phyloP scores from a whole-genome alignment of 2,797 vertebrate genomes.

The Mormyrops attenuatus region DNA sequence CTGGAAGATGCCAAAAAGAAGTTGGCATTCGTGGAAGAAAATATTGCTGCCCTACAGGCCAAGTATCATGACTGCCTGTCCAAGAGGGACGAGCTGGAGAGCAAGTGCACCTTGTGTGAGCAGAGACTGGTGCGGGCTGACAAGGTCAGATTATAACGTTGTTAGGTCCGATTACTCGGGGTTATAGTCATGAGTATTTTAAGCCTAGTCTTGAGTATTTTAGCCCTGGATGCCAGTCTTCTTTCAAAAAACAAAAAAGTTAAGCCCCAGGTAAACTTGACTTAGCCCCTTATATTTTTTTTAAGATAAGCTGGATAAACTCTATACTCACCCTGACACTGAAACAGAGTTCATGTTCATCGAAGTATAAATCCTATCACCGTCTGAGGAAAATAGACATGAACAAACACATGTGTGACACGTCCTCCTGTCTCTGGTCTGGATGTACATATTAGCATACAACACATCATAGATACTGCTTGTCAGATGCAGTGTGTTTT shows the following conservation, averaged over 20 bases:
- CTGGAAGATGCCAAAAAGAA: slow-evolving; percentile 70
- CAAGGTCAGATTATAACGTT: slow-evolving; percentile 62
- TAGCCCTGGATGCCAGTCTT: neutral
- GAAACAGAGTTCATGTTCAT: neutral
- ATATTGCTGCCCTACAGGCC: slow-evolving; percentile 68
- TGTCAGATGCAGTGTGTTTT: neutral
- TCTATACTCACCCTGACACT: neutral
- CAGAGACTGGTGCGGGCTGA: slow-evolving; percentile 68
- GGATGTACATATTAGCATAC: neutral
- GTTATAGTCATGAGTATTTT: neutral
- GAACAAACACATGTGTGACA: neutral
- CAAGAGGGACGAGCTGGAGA: slow-evolving; percentile 78
- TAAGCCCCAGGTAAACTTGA: neutral
- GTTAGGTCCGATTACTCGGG: neutral
- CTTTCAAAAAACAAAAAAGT: neutral
- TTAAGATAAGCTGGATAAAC: neutral
- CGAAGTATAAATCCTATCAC: neutral
- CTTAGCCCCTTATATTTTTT: neutral
- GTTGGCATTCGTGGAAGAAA: slow-evolving; percentile 65
- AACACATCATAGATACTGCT: neutral
- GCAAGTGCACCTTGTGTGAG: slow-evolving; percentile 77
- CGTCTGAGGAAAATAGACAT: neutral
- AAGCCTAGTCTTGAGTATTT: too few species aligned
- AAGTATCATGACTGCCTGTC: slow-evolving; percentile 69
- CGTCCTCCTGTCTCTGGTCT: neutral